These are phyloP conservation scores for Tyto alba DNA, from an alignment of 2,113 vertebrate species.

Conservation along the genomic window DNA sequence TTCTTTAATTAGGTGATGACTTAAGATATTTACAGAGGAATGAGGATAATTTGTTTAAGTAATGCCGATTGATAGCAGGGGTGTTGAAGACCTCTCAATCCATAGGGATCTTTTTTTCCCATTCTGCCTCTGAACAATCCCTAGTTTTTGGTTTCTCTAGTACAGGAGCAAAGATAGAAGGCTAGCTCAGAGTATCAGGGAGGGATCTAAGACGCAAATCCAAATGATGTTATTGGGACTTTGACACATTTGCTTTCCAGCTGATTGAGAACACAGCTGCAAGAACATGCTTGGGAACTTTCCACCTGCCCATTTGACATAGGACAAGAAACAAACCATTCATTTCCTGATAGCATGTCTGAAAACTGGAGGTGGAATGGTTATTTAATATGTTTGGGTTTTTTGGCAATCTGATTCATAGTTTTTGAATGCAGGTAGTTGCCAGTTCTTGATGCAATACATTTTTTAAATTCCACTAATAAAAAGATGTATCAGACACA, in stretches of 20 bases:
- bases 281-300: conserved; percentile 16
- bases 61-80: background rate
- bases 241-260: background rate
- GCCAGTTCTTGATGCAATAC: background rate
- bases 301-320: conserved; percentile 24
- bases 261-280: background rate
- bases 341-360: conserved; percentile 8
- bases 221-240: background rate
- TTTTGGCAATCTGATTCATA: conserved; percentile 18
- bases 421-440: conserved; percentile 7
- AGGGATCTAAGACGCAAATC: background rate
- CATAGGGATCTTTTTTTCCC: background rate
- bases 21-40: background rate
- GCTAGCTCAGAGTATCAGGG: background rate
- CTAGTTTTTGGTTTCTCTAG: background rate
- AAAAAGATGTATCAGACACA: background rate
- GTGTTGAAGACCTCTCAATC: background rate
- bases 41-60: background rate
- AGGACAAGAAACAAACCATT: conserved; percentile 13
- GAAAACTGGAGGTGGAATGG: conserved; percentile 21
- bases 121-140: background rate
- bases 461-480: background rate
- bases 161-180: background rate
- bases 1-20: background rate
- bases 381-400: conserved; percentile 13